Evolutionary conservation across 1,140 invertebrate species (phyloP), one percentile per base, ranked within the genome.

Genomic region (Atta cephalotes): DNA sequence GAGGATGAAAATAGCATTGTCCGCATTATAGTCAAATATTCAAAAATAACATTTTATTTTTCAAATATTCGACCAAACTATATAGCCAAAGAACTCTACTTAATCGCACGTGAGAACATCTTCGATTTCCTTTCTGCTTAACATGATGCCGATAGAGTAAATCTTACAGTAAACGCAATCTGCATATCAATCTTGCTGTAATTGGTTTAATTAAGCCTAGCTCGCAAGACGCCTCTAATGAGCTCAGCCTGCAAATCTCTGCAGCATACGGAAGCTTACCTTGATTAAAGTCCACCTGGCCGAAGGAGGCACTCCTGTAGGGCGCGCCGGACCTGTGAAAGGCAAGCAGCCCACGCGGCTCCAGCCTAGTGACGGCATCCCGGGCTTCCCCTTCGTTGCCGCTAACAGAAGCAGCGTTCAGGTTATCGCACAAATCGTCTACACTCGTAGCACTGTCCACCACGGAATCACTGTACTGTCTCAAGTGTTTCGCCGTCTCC

Each of bases 301-400:
- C 97, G 91, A 98, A 98, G 12, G 98, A 98, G 6, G 97, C 97
- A 91, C 97, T 98, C 39, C 98, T 96, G 88, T 97, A 97, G 3
- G 97, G 97, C 56, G 89, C 71, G 66, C 92, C 88, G 60, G 87
- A 70, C 63, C 89, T 90, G 28, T 91, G 93, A 87, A 87, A 92
- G 71, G 85, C 88, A n/a, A 91, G 88, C 65, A 92, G 91, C 92
- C 94, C 90, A 92, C 96, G 92, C 90, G 95, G 92, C 94, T 96
- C 94, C 86, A 94, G 68, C 56, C 92, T 92, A 9, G 92, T 87
- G 16, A 94, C 25, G 4, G 93, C 92, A 66, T 94, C 93, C 62
- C 92, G 93, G 0, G 92, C 91, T 58, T 95, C 94, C 58, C 86
- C 89, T 25, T 94, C 93, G 84, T 80, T 91, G 0, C 78, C 76